These are phyloP conservation scores for Gari tellinella DNA, from an alignment of 2,888 invertebrate species.

Conservation along the genomic window DNA sequence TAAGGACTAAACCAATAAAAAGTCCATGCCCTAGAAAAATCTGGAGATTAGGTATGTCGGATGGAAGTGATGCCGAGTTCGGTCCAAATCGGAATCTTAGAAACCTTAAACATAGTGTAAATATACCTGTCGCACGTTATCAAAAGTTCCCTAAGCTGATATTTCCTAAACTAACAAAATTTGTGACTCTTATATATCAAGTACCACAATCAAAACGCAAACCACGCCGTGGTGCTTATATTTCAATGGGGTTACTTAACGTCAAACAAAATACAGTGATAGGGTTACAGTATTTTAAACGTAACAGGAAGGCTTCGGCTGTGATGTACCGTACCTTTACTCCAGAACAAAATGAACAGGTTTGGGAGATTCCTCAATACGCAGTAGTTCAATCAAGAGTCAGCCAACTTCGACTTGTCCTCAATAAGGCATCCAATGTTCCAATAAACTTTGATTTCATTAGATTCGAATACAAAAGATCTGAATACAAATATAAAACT, in stretches of 20 bases:
- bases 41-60: conserved; percentile 46
- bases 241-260: conserved; percentile 34
- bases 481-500: conserved; percentile 1
- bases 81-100: conserved; percentile 5
- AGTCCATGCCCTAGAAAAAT: conserved; percentile 22
- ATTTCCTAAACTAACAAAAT: conserved; percentile 1
- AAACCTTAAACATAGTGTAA: conserved; percentile 23
- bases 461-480: conserved; percentile 18
- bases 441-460: conserved; percentile 38
- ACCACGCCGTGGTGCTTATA: conserved; percentile 12
- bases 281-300: conserved; percentile 31
- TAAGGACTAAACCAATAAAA: neutral
- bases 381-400: conserved; percentile 19
- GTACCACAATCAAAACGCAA: conserved; percentile 22
- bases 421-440: conserved; percentile 6
- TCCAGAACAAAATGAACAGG: conserved; percentile 13
- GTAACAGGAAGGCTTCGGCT: conserved; percentile 19
- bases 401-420: conserved; percentile 27
- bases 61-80: conserved; percentile 24
- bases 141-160: conserved; percentile 16
- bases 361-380: conserved; percentile 33
- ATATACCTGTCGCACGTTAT: neutral
- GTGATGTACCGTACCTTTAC: conserved; percentile 26
- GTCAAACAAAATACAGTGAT: conserved; percentile 12
- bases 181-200: conserved; percentile 14